Conservation (phyloP, 1,140 invertebrate species). For the Homarus americanus region DNA sequence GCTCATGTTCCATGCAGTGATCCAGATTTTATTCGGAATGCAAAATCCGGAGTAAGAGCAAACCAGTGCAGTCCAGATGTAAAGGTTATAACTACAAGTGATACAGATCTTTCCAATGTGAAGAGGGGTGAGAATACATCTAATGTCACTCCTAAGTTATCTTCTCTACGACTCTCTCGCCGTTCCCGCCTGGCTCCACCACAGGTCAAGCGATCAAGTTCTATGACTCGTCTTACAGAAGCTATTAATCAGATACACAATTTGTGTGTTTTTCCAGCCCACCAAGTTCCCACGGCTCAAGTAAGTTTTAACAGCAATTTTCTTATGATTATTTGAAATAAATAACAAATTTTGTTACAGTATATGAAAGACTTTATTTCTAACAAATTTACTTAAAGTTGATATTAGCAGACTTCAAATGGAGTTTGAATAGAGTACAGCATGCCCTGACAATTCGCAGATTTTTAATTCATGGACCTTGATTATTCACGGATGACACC, state of each 20-base stretch:
- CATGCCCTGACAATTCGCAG: too few relatives aligned
- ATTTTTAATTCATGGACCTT: too few relatives aligned
- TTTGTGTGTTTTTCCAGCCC: conserved; percentile 59
- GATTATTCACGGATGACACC: too few relatives aligned
- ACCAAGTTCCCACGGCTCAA: not conserved
- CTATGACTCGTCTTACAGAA: conserved; percentile 58
- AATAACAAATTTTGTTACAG: too few relatives aligned
- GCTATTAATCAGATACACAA: conserved; percentile 62
- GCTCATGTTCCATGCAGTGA: conserved; percentile 47
- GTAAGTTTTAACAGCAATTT: conserved; percentile 20
- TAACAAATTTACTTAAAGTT: not conserved
- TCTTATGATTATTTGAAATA: not conserved
- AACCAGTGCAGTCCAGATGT: conserved; percentile 15
- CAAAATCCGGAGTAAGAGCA: conserved; percentile 28
- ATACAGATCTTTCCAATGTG: not conserved
- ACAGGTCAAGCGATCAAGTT: conserved; percentile 57
- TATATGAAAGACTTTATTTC: too few relatives aligned
- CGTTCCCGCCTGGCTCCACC: conserved; percentile 44
- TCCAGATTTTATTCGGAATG: conserved; percentile 41
- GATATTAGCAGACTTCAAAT: too few relatives aligned
- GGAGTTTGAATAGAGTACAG: too few relatives aligned
- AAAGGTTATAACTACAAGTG: not conserved
- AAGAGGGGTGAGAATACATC: not conserved
- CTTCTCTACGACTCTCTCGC: conserved; percentile 23
- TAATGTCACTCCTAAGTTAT: not conserved